Percentiles rank a stretch among this genome's conserved stretches.
Conservation (phyloP, 2,113 vertebrate genomes). For the Cololabis saira region DNA sequence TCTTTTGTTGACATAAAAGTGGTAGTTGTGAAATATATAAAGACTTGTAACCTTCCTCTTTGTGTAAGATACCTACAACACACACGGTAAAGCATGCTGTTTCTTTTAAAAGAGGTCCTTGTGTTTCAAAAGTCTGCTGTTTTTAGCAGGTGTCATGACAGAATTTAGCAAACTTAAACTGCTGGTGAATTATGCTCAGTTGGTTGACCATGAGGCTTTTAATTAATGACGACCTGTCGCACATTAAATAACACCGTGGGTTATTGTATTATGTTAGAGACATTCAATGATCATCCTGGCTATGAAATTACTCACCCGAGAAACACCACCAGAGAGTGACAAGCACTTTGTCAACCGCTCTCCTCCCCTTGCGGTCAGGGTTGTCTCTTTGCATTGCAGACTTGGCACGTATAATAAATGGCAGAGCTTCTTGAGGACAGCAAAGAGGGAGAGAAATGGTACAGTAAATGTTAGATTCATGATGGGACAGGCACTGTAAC, state of each 20-base stretch:
- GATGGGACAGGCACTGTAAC: slow-evolving; percentile 65
- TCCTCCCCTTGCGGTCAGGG: slow-evolving; percentile 42
- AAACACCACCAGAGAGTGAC: slow-evolving; percentile 58
- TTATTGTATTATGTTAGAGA: slow-evolving; percentile 34
- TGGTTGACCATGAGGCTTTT: slow-evolving; percentile 32
- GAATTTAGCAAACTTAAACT: slow-evolving; percentile 24
- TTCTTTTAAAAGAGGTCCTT: not conserved
- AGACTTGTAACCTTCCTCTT: not conserved
- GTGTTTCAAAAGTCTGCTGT: not conserved
- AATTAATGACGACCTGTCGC: slow-evolving; percentile 47
- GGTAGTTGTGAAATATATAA: not conserved
- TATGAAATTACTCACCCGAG: slow-evolving; percentile 50
- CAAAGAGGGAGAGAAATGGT: slow-evolving; percentile 47
- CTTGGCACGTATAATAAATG: slow-evolving; percentile 67
- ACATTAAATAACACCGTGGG: slow-evolving; percentile 34
- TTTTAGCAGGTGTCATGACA: slow-evolving; percentile 13
- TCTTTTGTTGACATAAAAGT: not conserved
- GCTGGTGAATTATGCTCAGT: slow-evolving; percentile 28
- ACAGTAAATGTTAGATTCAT: slow-evolving; percentile 72
- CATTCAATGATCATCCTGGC: slow-evolving; percentile 44
- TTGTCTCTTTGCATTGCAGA: slow-evolving; percentile 67
- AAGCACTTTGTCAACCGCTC: slow-evolving; percentile 60
- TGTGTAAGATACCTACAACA: not conserved
- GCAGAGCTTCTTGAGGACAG: slow-evolving; percentile 64
- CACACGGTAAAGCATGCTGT: not conserved